Conservation (phyloP, 2,113 vertebrate genomes). For the Melospiza melodia region DNA sequence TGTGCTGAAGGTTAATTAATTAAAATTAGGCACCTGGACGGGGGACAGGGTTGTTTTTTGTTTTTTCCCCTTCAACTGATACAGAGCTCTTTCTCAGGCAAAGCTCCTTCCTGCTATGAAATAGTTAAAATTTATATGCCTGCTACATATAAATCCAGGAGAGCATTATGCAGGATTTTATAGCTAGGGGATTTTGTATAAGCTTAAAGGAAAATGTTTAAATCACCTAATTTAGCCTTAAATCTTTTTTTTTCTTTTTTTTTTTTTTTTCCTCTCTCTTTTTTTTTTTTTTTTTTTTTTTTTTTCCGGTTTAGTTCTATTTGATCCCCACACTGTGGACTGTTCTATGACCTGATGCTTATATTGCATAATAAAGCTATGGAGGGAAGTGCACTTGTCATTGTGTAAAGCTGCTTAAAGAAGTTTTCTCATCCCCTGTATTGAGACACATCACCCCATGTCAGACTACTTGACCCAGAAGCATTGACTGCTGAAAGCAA, state of each 20-base stretch:
- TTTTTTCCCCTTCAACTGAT: background rate
- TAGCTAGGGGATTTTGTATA: slow-evolving; percentile 84
- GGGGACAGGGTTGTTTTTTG: background rate
- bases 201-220: slow-evolving; percentile 86
- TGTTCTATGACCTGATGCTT: slow-evolving; percentile 80
- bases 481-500: slow-evolving; percentile 76
- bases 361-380: slow-evolving; percentile 79
- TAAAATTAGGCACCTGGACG: slow-evolving; percentile 69
- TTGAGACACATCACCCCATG: slow-evolving; percentile 79
- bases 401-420: slow-evolving; percentile 80
- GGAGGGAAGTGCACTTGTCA: slow-evolving; percentile 75
- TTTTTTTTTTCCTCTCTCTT: background rate
- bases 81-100: background rate
- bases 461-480: slow-evolving; percentile 81
- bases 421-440: slow-evolving; percentile 79
- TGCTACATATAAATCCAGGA: slow-evolving; percentile 82
- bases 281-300: background rate
- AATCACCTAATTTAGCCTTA: slow-evolving; percentile 86
- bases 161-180: slow-evolving; percentile 84
- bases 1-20: slow-evolving; percentile 57
- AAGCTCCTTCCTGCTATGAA: slow-evolving; percentile 59
- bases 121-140: slow-evolving; percentile 83
- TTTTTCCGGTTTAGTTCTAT: slow-evolving; percentile 67
- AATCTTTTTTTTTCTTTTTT: slow-evolving; percentile 54
- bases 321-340: slow-evolving; percentile 76